phyloP scores from a whole-genome alignment of 1,140 invertebrate species.

The Hylaeus volcanicus region DNA sequence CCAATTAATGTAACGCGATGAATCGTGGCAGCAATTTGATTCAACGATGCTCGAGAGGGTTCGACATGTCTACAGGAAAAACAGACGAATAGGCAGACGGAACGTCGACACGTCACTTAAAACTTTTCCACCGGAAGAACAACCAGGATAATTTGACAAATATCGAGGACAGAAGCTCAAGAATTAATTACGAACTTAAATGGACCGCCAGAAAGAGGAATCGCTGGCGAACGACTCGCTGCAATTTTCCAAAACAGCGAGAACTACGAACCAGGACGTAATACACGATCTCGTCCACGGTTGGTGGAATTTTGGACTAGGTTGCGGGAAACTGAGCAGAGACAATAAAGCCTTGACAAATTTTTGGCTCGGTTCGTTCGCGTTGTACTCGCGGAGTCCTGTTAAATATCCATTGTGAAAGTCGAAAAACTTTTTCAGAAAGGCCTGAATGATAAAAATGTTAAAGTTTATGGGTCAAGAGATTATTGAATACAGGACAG shows the following conservation, averaged over 20 bases:
- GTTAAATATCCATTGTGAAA: no score
- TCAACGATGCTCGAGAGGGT: constrained; percentile 32
- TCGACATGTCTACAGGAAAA: constrained; percentile 38
- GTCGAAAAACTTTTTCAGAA: no score
- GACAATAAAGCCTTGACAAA: not conserved
- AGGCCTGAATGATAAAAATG: no score
- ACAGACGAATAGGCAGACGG: not conserved
- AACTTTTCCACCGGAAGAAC: not conserved
- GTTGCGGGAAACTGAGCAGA: not conserved
- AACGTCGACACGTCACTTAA: not conserved
- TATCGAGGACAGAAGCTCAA: constrained; percentile 20
- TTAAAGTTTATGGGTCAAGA: no score
- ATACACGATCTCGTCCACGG: not conserved
- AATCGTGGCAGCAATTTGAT: constrained; percentile 42
- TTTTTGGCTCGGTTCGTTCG: not conserved
- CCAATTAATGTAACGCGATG: constrained; percentile 63
- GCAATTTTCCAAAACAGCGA: constrained; percentile 8
- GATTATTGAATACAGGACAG: no score
- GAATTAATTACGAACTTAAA: constrained; percentile 50
- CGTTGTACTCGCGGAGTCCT: not conserved
- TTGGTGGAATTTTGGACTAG: not conserved
- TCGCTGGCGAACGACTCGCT: constrained; percentile 8
- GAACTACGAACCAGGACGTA: not conserved
- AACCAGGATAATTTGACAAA: constrained; percentile 1
- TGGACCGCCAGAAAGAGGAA: constrained; percentile 28